Evolutionary conservation across 1,140 invertebrate genomes (phyloP), one percentile per base, ranked within the genome.

Genomic region (Drosophila bocqueti): DNA sequence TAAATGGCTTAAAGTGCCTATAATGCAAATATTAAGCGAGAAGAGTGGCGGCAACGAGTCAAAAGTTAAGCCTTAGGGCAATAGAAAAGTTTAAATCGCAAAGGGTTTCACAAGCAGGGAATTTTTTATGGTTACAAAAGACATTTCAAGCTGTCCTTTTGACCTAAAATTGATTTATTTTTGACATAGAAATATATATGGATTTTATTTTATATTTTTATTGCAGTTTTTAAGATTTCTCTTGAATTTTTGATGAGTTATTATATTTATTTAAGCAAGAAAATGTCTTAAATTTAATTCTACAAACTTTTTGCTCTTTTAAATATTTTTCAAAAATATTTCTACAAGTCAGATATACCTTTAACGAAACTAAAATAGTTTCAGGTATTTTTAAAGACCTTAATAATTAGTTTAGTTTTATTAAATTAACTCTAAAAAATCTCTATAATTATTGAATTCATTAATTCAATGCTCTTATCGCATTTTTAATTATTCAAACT

Each of bases 1-100:
- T 87, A 80, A 86, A 87, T 77, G 83, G 83, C 71, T 86, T 87
- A 80, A 86, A 86, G 84, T 83, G 83, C 83, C 77, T 80, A 80
- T 83, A 86, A 74, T 83, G 76, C 79, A 80, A 86, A 83, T 87
- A 86, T 87, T 87, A 83, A 80, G 52, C 52, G 34, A 15, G 78
- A 79, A 76, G 60, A 52, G 47, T 52, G 43, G 71, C 68, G 57
- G 55, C 64, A 69, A 43, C 49, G 21, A 50, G 50, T 55, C 69
- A 57, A 81, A 85, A 84, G 82, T 81, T 84, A 71, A 84, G 82
- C 31, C 18, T 54, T 36, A 3, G 55, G 59, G 62, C 62, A 65
- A 65, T 72, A 43, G 36, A 67, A 66, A 73, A 73, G 64, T 68
- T 59, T 6, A 43, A 61, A 60, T 61, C 62, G 69, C 62, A 79